Evolutionary conservation across 2,113 vertebrate species (phyloP).

Genomic region (Cochlearius cochlearius): DNA sequence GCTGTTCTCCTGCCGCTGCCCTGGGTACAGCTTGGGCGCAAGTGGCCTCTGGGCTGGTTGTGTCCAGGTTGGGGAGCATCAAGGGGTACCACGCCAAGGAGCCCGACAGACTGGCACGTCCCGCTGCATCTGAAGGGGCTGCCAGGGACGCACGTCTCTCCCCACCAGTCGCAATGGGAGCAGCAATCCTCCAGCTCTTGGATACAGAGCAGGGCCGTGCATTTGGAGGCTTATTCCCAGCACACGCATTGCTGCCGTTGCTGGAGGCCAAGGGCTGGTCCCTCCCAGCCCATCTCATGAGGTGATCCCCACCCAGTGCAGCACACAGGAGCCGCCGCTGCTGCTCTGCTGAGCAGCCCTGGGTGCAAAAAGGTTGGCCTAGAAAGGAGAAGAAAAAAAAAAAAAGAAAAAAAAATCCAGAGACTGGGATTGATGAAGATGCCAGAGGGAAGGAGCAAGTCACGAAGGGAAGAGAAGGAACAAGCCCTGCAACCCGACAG

Average conservation of each 20-base stretch:
- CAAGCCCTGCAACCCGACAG: background rate
- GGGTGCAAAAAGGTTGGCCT: background rate
- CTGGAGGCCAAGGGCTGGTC: background rate
- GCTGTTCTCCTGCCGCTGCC: background rate
- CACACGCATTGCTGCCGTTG: background rate
- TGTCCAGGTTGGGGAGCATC: background rate
- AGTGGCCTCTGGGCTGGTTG: background rate
- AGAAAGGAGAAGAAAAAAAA: background rate
- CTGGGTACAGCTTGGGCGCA: background rate
- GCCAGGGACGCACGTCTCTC: background rate
- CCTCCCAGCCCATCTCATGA: background rate
- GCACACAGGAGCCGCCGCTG: background rate
- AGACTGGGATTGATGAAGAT: background rate
- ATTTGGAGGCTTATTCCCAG: background rate
- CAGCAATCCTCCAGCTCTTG: background rate
- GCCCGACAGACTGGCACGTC: fast-evolving
- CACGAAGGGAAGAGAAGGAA: background rate
- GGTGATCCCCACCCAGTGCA: background rate
- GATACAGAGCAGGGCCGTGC: background rate
- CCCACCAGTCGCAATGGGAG: fast-evolving
- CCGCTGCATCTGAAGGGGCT: background rate
- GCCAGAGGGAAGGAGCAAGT: background rate
- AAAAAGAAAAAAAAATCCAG: background rate
- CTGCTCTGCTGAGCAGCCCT: background rate
- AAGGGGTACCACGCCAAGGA: background rate